Conservation (phyloP, 2,888 invertebrate genomes). For the Blastobasis lacticolella region DNA sequence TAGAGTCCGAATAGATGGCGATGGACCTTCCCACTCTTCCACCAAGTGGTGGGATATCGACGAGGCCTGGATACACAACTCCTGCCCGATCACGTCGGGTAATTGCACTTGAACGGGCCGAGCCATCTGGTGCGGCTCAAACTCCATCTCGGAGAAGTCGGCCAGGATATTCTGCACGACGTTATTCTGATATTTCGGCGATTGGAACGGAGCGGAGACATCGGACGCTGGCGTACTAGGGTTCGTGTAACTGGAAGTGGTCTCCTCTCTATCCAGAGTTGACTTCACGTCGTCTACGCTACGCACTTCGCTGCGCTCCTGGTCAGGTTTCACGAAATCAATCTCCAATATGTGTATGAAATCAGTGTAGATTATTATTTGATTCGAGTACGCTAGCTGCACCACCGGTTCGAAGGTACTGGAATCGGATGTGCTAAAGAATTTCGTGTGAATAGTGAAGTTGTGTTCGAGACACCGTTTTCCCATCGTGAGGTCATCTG, state of each 20-base stretch:
- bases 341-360: constrained; percentile 86
- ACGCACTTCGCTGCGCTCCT: constrained; percentile 35
- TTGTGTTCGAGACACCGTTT: constrained; percentile 90
- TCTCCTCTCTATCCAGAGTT: constrained; percentile 49
- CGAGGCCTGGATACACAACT: constrained; percentile 61
- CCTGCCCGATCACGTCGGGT: constrained; percentile 64
- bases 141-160: constrained; percentile 77
- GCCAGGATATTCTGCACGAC: constrained; percentile 76
- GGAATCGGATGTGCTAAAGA: constrained; percentile 90
- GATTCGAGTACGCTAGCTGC: constrained; percentile 80
- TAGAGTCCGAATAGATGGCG: constrained; percentile 61
- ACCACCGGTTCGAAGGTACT: constrained; percentile 83
- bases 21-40: constrained; percentile 69
- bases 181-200: constrained; percentile 69
- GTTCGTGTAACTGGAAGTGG: constrained; percentile 45
- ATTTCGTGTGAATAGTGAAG: constrained; percentile 92
- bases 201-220: constrained; percentile 60
- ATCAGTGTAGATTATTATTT: constrained; percentile 89
- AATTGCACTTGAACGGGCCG: constrained; percentile 60
- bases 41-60: constrained; percentile 63
- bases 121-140: constrained; percentile 62
- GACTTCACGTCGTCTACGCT: constrained; percentile 43
- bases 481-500: constrained; percentile 72
- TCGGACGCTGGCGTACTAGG: constrained; percentile 55
- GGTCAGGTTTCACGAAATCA: constrained; percentile 65